phyloP scores from a whole-genome alignment of 2,888 invertebrate species.

The Odiellus spinosus region DNA sequence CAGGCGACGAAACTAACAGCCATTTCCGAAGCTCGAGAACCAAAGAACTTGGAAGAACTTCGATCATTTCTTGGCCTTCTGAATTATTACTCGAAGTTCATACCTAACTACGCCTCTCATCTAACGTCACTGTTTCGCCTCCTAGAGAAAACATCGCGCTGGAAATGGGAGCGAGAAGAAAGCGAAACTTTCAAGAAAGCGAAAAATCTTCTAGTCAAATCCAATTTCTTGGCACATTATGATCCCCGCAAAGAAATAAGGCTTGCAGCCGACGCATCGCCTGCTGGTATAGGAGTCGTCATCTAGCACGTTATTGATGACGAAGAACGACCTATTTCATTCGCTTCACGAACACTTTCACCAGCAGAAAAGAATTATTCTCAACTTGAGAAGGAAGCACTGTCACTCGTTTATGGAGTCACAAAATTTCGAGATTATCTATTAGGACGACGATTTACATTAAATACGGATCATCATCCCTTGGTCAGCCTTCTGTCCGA shows the following conservation, averaged over 20 bases:
- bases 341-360: background rate
- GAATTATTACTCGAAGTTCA: slow-evolving; percentile 10
- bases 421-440: background rate
- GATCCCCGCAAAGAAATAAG: slow-evolving; percentile 3
- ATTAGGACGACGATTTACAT: background rate
- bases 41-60: slow-evolving; percentile 6
- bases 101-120: slow-evolving; percentile 7
- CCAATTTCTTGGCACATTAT: slow-evolving; percentile 9
- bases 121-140: slow-evolving; percentile 7
- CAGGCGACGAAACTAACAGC: slow-evolving; percentile 19
- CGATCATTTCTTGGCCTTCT: slow-evolving; percentile 12
- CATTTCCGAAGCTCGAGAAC: slow-evolving; percentile 18
- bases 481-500: no score
- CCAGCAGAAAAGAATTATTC: no score
- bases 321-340: background rate
- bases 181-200: slow-evolving; percentile 17
- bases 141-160: background rate
- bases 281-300: slow-evolving; percentile 9
- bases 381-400: no score
- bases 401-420: slow-evolving; percentile 1
- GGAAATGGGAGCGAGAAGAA: slow-evolving; percentile 1
- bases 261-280: slow-evolving; percentile 6
- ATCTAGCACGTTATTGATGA: slow-evolving; percentile 6
- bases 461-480: no score
- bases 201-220: slow-evolving; percentile 20